phyloP scores from a whole-genome alignment of 2,888 invertebrate genomes.

The Crocallis elinguaria region DNA sequence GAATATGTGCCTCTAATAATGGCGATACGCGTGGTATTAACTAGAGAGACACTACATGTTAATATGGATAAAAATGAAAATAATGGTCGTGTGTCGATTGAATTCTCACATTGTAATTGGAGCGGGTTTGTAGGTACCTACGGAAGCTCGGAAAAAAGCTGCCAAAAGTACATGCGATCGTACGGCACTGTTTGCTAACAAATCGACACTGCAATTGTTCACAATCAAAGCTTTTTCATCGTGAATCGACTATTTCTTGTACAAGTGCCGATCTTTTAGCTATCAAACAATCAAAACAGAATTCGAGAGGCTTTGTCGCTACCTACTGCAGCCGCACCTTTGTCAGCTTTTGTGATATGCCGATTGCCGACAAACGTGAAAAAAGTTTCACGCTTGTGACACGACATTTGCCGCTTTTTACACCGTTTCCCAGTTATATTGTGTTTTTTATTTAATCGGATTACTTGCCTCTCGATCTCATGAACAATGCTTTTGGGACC shows the following conservation, averaged over 20 bases:
- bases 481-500: neutral
- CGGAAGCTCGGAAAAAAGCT: conserved; percentile 15
- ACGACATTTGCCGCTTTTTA: conserved; percentile 62
- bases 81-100: neutral
- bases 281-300: conserved; percentile 78
- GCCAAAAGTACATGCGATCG: conserved; percentile 33
- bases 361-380: conserved; percentile 54
- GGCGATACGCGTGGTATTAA: no score
- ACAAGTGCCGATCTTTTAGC: conserved; percentile 64
- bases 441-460: conserved; percentile 48
- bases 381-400: conserved; percentile 48
- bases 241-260: conserved; percentile 60
- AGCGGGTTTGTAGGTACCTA: conserved; percentile 37
- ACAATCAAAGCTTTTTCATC: conserved; percentile 47
- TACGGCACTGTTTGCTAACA: conserved; percentile 56
- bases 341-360: conserved; percentile 64
- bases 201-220: conserved; percentile 56
- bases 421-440: conserved; percentile 29
- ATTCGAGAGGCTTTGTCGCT: conserved; percentile 59
- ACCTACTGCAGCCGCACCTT: conserved; percentile 68
- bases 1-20: conserved; percentile 3
- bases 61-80: neutral
- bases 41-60: neutral
- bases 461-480: conserved; percentile 32
- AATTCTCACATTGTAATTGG: conserved; percentile 29